Evolutionary conservation across 2,888 invertebrate species (phyloP), one percentile per base, ranked within the genome.

Genomic region (Notodonta dromedarius): DNA sequence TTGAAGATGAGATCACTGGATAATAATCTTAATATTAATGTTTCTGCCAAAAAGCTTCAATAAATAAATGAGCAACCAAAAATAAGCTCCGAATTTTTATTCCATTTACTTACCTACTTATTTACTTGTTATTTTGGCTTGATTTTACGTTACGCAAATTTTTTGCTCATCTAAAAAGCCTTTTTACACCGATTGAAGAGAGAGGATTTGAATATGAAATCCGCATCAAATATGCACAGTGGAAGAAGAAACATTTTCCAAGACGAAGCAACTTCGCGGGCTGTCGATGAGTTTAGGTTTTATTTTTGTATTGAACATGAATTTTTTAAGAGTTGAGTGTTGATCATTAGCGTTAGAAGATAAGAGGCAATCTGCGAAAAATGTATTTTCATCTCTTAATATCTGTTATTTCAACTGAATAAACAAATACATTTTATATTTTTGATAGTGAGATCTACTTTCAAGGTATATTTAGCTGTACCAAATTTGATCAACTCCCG

Each of bases 161-260:
- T 61, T 57, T 51, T 60, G 56, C 44, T 56, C 40, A 56, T 64
- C 63, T 62, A 46, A 65, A 46, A 61, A 71, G 66, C 57, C 66
- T 65, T 69, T 70, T 66, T 63, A 60, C 57, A 71, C 16, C 61
- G 46, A 66, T 70, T 62, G 58, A 63, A 62, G 64, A 24, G 60
- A 35, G 51, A 2, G 57, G 62, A 73, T 69, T 72, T 74, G 70
- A 74, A 69, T 82, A 78, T 77, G 74, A 78, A 83, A 79, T 80
- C 65, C 62, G 55, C 66, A 76, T 82, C 74, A 79, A 77, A 80
- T 79, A 82, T 82, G 77, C 77, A 79, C 59, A 54, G 40, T 12
- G 55, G 73, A 77, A 80, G 77, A 77, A 77, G 69, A 71, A 74
- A 74, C 71, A 74, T 71, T 75, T 74, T 67, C 60, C 51, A 55